phyloP scores from a whole-genome alignment of 2,113 vertebrate genomes.

The Camelus bactrianus region DNA sequence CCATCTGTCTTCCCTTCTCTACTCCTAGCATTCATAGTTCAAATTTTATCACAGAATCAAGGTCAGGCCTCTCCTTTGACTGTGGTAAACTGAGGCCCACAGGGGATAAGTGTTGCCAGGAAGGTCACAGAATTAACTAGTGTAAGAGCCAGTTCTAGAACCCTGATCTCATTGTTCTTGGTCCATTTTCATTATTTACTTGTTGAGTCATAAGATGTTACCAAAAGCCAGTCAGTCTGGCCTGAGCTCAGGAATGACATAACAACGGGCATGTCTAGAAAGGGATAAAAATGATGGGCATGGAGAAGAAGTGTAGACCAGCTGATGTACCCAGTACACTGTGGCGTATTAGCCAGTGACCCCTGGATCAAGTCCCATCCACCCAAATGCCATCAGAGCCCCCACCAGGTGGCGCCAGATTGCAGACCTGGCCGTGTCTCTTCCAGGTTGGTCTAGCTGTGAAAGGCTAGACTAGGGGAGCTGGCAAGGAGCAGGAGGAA shows the following conservation, averaged over 20 bases:
- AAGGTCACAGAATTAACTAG: not conserved
- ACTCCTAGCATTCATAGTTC: not conserved
- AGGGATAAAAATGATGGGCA: not conserved
- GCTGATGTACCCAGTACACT: not conserved
- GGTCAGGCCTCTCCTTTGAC: not conserved
- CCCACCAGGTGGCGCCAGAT: conserved; percentile 71
- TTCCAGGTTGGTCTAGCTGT: not conserved
- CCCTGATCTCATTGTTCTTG: not conserved
- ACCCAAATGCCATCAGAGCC: not conserved
- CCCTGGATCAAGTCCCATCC: not conserved
- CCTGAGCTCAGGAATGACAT: not conserved
- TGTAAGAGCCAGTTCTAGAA: not conserved
- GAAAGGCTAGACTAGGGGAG: not conserved
- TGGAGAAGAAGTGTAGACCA: not conserved
- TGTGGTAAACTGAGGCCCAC: not conserved
- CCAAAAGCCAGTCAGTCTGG: not conserved
- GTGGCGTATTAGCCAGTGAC: fast-evolving
- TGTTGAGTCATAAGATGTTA: not conserved
- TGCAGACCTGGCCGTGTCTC: not conserved
- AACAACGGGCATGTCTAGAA: not conserved
- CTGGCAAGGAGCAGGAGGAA: not conserved
- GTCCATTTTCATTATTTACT: not conserved
- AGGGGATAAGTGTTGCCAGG: not conserved
- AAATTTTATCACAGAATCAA: not conserved
- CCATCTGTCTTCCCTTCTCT: not conserved